phyloP scores from a whole-genome alignment of 2,113 vertebrate genomes.

The Struthio camelus region DNA sequence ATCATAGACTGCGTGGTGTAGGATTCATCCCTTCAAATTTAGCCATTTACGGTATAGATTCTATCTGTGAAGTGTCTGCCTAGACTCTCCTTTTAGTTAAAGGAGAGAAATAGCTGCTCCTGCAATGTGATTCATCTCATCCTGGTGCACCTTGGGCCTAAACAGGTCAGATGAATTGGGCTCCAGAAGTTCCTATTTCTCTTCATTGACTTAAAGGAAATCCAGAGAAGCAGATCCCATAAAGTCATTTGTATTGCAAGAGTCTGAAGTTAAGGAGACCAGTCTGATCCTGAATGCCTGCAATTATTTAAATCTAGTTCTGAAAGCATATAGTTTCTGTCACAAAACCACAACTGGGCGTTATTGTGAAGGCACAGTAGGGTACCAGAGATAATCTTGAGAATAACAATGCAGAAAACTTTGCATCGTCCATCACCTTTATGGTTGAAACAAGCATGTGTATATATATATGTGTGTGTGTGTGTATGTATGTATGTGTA shows the following conservation, averaged over 20 bases:
- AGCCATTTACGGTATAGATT: background rate
- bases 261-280: background rate
- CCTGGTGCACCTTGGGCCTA: background rate
- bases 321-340: background rate
- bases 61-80: background rate
- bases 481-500: no score
- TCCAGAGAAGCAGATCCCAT: background rate
- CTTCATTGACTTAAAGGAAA: background rate
- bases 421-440: background rate
- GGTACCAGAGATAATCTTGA: background rate
- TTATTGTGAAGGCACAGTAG: background rate
- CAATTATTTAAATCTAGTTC: background rate
- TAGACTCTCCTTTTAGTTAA: background rate
- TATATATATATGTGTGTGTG: background rate
- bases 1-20: background rate
- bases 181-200: background rate
- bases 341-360: background rate
- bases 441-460: background rate
- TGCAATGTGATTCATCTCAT: background rate
- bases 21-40: background rate
- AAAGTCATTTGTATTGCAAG: background rate
- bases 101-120: background rate
- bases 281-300: background rate
- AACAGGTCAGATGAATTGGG: background rate
- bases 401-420: background rate